A percentile compares a stretch with the other conserved stretches of the same genome.
Evolutionary conservation across 1,140 invertebrate species (phyloP).

Genomic region (Teleopsis dalmanni): DNA sequence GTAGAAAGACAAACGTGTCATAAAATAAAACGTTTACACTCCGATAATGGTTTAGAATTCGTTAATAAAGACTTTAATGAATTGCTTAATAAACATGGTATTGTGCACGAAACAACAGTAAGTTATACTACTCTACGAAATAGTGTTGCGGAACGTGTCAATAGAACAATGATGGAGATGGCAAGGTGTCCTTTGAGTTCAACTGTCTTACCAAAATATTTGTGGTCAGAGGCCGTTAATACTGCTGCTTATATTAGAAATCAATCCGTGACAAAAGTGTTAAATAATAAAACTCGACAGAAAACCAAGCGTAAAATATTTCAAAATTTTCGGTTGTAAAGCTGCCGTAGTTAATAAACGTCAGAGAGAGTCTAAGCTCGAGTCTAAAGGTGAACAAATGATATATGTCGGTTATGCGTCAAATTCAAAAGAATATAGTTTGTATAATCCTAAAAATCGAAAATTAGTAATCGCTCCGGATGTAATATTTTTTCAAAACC

Average conservation of each 20-base stretch:
- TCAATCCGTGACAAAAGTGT: constrained; percentile 25
- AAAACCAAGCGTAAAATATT: constrained; percentile 20
- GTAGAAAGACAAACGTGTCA: constrained; percentile 26
- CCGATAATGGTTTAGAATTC: constrained; percentile 12
- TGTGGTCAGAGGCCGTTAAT: constrained; percentile 44
- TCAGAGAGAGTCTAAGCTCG: constrained; percentile 16
- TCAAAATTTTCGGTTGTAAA: constrained; percentile 26
- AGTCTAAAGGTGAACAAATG: constrained; percentile 15
- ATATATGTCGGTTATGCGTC: constrained; percentile 23
- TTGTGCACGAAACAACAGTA: constrained; percentile 20
- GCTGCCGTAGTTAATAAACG: constrained; percentile 23
- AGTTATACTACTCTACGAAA: constrained; percentile 33
- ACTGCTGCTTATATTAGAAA: constrained; percentile 42
- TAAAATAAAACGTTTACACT: constrained; percentile 10
- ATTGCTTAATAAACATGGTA: constrained; percentile 13
- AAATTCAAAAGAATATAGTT: constrained; percentile 24
- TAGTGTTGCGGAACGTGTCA: constrained; percentile 24
- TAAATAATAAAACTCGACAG: constrained; percentile 21
- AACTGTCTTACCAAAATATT: constrained; percentile 24
- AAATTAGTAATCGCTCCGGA: constrained; percentile 21
- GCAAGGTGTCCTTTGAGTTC: constrained; percentile 35
- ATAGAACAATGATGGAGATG: constrained; percentile 40
- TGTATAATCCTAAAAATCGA: constrained; percentile 23
- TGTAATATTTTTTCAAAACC: constrained; percentile 1
- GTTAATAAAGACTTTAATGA: constrained; percentile 5